phyloP scores from a whole-genome alignment of 2,888 invertebrate genomes.

The Lacanobia oleracea region DNA sequence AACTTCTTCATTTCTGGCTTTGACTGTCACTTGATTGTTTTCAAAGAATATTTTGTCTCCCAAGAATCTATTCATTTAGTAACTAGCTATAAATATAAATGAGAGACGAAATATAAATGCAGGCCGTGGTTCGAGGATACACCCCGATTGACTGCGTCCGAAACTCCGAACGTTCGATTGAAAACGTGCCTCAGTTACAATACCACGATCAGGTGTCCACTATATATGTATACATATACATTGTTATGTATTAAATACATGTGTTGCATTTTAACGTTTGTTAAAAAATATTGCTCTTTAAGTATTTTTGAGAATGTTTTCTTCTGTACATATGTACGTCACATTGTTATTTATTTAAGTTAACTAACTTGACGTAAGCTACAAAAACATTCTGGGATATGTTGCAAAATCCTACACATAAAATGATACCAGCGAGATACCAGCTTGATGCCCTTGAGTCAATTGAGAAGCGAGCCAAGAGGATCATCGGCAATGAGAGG shows the following conservation, averaged over 20 bases:
- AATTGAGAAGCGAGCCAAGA: too few relatives aligned
- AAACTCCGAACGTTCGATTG: conserved; percentile 77
- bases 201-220: conserved; percentile 61
- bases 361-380: too few relatives aligned
- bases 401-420: too few relatives aligned
- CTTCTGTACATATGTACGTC: too few relatives aligned
- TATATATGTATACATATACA: conserved; percentile 14
- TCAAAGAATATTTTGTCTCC: too few relatives aligned
- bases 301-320: background rate
- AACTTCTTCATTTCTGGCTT: too few relatives aligned
- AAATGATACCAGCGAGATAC: too few relatives aligned
- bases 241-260: conserved; percentile 23
- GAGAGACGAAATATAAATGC: conserved; percentile 33
- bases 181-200: conserved; percentile 80
- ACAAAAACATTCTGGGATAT: too few relatives aligned
- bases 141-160: conserved; percentile 55
- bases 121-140: conserved; percentile 59
- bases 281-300: background rate
- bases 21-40: too few relatives aligned
- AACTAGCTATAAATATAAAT: conserved; percentile 32
- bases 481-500: too few relatives aligned
- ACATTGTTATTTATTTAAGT: too few relatives aligned
- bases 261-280: conserved; percentile 35
- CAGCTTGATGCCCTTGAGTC: too few relatives aligned
- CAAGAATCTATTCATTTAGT: background rate